phyloP scores from a whole-genome alignment of 2,113 vertebrate species.

The Ploceus nigricollis region DNA sequence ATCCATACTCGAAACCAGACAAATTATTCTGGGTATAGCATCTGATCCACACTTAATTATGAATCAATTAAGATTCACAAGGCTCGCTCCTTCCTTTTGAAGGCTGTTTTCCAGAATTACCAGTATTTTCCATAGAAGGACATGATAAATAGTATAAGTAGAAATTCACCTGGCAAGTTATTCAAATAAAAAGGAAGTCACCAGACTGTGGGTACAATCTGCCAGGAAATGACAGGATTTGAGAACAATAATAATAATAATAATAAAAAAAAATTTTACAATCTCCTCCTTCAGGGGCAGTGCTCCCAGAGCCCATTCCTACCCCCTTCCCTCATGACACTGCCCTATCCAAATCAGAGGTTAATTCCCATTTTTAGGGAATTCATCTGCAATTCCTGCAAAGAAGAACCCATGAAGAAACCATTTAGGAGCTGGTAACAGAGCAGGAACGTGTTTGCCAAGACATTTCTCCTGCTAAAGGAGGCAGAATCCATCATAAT shows the following conservation, averaged over 20 bases:
- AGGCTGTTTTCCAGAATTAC: background rate
- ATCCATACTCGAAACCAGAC: background rate
- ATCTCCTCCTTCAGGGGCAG: background rate
- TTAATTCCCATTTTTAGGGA: background rate
- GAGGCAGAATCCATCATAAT: accelerated
- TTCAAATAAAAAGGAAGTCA: background rate
- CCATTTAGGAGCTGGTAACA: background rate
- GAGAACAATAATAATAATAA: background rate
- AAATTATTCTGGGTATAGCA: background rate
- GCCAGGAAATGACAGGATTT: background rate
- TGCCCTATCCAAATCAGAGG: background rate
- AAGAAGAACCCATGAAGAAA: background rate
- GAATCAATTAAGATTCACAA: background rate
- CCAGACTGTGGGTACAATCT: background rate
- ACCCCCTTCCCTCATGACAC: background rate
- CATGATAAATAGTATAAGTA: background rate
- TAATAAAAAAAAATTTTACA: background rate
- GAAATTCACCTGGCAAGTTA: background rate
- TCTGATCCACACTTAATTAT: background rate
- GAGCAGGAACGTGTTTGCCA: background rate
- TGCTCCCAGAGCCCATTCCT: accelerated
- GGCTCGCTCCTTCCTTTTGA: background rate
- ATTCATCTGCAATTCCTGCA: background rate
- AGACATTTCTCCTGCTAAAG: background rate
- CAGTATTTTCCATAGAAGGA: background rate